These are phyloP conservation scores for Apis laboriosa DNA, from an alignment of 1,140 invertebrate genomes.

Conservation along the genomic window DNA sequence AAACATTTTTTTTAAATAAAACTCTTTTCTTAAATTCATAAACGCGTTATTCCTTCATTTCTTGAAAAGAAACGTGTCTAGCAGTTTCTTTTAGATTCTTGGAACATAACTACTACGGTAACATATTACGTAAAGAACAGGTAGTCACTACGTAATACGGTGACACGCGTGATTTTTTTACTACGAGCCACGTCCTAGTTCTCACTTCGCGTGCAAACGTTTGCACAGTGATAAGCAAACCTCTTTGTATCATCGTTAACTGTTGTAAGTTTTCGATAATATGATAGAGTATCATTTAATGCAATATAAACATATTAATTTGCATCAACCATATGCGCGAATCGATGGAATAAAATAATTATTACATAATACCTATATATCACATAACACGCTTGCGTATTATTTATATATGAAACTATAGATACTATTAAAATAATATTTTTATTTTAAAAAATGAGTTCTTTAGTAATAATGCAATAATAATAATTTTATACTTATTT, in stretches of 20 bases:
- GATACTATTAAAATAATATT: background rate
- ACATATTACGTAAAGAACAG: constrained; percentile 44
- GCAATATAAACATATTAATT: background rate
- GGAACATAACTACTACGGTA: background rate
- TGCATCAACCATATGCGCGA: no score
- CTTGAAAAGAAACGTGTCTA: background rate
- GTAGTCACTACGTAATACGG: constrained; percentile 40
- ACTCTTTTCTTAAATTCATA: background rate
- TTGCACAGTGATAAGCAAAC: constrained; percentile 14
- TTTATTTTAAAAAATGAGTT: background rate
- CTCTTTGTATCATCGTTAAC: background rate
- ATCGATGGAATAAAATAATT: background rate
- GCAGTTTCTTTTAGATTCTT: background rate
- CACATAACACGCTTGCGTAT: background rate
- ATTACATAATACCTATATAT: background rate
- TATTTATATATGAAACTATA: background rate
- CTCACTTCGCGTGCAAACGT: background rate
- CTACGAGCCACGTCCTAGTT: constrained; percentile 22
- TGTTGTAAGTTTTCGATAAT: background rate
- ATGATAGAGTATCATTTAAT: background rate
- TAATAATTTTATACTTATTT: no score
- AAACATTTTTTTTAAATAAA: no score
- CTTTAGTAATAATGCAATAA: no score
- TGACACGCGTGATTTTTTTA: constrained; percentile 35
- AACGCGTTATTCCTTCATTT: background rate